Evolutionary conservation across 2,888 invertebrate genomes (phyloP).

Genomic region (Ashinkailepas kermadecensis): DNA sequence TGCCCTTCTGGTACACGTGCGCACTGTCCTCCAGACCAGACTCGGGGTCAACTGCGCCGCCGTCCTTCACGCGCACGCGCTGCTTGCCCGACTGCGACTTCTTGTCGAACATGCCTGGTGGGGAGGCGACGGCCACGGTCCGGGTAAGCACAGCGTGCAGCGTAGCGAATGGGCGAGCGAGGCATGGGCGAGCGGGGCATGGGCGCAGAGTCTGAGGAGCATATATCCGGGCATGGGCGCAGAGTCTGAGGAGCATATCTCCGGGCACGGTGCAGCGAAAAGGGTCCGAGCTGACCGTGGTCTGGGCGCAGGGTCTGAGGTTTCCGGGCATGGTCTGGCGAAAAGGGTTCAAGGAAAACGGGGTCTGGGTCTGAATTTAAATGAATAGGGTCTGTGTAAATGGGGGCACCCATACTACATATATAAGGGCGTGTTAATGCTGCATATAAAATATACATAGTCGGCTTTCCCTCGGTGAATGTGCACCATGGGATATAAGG

Average conservation of each 20-base stretch:
- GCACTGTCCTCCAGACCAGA: slow-evolving; percentile 67
- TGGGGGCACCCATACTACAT: too few species aligned
- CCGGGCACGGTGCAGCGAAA: too few species aligned
- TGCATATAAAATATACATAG: too few species aligned
- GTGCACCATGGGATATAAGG: too few species aligned
- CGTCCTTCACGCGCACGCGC: slow-evolving; percentile 67
- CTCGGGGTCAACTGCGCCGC: slow-evolving; percentile 87
- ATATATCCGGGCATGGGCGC: not conserved
- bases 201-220: not conserved
- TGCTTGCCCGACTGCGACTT: slow-evolving; percentile 26
- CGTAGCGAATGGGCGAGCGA: not conserved
- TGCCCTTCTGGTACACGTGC: slow-evolving; percentile 59
- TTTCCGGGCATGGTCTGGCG: too few species aligned
- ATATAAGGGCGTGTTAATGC: too few species aligned
- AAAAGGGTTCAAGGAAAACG: too few species aligned
- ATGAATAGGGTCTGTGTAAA: too few species aligned
- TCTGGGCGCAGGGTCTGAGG: too few species aligned
- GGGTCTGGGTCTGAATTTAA: too few species aligned
- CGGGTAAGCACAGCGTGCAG: not conserved
- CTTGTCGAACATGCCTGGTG: not conserved
- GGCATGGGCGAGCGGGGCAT: not conserved
- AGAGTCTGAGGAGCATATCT: not conserved
- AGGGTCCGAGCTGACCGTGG: too few species aligned
- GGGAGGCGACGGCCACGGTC: not conserved
- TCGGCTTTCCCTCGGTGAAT: too few species aligned